Percentiles rank a stretch among this genome's conserved stretches.
These are phyloP conservation scores for Apteryx owenii DNA, from an alignment of 2,113 vertebrate species.

Conservation along the genomic window DNA sequence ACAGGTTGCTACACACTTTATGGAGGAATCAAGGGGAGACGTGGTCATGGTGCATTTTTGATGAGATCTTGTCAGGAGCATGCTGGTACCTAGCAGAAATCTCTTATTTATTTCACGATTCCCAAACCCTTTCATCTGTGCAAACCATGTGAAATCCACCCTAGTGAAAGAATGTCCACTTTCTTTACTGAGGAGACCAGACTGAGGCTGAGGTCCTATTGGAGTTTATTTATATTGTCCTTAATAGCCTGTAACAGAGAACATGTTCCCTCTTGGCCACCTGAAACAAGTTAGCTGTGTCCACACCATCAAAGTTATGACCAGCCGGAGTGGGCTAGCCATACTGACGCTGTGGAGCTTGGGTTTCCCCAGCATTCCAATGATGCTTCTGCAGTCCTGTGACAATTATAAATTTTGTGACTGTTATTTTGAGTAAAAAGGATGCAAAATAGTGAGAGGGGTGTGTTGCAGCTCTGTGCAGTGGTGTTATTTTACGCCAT, in stretches of 20 bases:
- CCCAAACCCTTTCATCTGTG: neutral
- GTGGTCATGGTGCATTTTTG: conserved; percentile 56
- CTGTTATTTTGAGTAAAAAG: neutral
- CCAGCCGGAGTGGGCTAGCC: neutral
- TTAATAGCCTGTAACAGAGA: neutral
- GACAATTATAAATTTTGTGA: neutral
- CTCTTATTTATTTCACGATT: neutral
- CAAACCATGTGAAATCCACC: neutral
- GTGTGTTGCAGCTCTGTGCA: neutral
- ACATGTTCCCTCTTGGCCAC: neutral
- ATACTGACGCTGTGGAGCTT: neutral
- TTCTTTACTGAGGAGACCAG: neutral
- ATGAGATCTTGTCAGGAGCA: neutral
- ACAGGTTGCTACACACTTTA: conserved; percentile 7
- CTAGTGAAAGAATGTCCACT: neutral
- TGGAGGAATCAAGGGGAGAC: neutral
- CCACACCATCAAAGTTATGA: neutral
- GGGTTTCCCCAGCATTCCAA: neutral
- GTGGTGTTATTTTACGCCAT: neutral
- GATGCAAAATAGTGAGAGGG: neutral
- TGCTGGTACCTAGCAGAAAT: neutral
- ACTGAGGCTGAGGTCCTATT: neutral
- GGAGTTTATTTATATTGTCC: neutral
- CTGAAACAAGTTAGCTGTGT: neutral
- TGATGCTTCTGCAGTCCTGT: neutral